Evolutionary conservation across 1,140 invertebrate species (phyloP).

Genomic region (Magallana ariakensis): DNA sequence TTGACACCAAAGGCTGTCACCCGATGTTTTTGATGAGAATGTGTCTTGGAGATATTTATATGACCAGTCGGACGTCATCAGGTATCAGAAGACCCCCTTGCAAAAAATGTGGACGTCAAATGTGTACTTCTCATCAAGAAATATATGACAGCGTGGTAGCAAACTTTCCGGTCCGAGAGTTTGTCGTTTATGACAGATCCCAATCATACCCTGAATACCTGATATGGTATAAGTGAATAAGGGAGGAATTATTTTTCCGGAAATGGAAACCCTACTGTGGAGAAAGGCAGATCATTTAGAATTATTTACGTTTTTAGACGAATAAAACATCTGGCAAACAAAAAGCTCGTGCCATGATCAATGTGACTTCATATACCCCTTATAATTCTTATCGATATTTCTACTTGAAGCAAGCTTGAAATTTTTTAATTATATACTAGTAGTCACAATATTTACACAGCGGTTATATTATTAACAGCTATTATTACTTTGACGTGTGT

Average conservation of each 20-base stretch:
- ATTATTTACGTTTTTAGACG: too few species aligned
- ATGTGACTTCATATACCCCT: neutral
- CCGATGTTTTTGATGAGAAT: constrained; percentile 55
- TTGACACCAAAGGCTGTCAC: neutral
- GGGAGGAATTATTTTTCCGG: neutral
- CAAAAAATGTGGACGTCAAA: neutral
- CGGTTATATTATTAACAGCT: too few species aligned
- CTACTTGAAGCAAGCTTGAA: neutral
- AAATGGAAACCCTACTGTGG: neutral
- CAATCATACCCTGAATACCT: constrained; percentile 53
- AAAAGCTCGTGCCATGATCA: too few species aligned
- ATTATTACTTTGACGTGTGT: too few species aligned
- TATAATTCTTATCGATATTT: too few species aligned
- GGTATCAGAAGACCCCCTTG: constrained; percentile 41
- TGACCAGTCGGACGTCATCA: neutral
- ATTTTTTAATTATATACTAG: too few species aligned
- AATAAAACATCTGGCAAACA: too few species aligned
- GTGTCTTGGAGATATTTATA: constrained; percentile 50
- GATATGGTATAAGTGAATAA: constrained; percentile 45
- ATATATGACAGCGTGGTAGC: constrained; percentile 46
- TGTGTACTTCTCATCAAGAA: constrained; percentile 41
- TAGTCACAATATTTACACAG: too few species aligned
- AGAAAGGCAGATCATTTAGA: neutral
- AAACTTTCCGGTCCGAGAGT: constrained; percentile 36
- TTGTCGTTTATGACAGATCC: constrained; percentile 53